phyloP scores from a whole-genome alignment of 2,797 vertebrate species.

The Neopelma chrysocephalum region DNA sequence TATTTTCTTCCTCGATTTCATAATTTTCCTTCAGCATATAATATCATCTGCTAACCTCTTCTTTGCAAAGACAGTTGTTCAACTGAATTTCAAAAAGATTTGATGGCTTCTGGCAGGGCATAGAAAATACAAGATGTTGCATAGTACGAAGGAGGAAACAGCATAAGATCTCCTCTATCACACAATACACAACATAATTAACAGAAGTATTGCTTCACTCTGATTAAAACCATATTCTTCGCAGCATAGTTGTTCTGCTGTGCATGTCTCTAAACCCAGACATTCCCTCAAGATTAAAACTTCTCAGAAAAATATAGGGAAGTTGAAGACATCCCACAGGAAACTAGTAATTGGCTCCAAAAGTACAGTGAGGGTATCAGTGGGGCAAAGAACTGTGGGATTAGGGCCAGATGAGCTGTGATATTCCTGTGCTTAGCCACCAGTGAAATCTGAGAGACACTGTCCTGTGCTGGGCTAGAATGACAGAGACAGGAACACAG shows the following conservation, averaged over 20 bases:
- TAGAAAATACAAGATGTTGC: neutral
- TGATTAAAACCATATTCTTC: conserved; percentile 43
- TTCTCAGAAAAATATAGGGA: neutral
- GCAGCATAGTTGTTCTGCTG: neutral
- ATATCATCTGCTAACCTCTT: conserved; percentile 3
- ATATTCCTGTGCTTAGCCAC: neutral
- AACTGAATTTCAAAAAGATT: conserved; percentile 27
- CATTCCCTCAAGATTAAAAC: conserved; percentile 17
- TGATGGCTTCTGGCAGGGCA: neutral
- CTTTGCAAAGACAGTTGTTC: conserved; percentile 17
- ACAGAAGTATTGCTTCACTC: conserved; percentile 16
- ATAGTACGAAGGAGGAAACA: neutral
- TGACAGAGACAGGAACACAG: neutral
- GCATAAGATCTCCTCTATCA: conserved; percentile 1
- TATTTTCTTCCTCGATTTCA: conserved; percentile 12
- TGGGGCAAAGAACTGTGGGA: neutral
- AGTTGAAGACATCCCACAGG: neutral
- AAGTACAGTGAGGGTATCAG: neutral
- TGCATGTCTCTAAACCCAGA: neutral
- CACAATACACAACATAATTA: conserved; percentile 5
- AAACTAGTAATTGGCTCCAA: neutral
- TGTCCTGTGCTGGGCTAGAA: neutral
- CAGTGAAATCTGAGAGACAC: neutral
- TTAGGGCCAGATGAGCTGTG: neutral
- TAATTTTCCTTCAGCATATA: neutral